These are phyloP conservation scores for Aphelocoma californica DNA, from an alignment of 2,797 vertebrate genomes.

Conservation along the genomic window DNA sequence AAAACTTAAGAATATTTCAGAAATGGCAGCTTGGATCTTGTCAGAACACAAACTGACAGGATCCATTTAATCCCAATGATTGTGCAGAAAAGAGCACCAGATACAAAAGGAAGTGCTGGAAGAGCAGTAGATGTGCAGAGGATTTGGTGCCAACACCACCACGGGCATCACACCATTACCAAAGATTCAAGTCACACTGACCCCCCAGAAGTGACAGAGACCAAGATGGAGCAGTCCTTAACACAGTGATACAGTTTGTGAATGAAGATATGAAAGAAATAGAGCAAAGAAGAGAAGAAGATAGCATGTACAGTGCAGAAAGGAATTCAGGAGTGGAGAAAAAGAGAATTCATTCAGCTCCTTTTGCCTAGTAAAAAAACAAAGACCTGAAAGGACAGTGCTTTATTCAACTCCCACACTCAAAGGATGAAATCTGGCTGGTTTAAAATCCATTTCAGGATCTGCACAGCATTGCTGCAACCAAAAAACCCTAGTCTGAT, in stretches of 20 bases:
- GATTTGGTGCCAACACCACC: not conserved
- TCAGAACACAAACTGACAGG: not conserved
- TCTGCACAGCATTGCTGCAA: not conserved
- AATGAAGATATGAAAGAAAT: not conserved
- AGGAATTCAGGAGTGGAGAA: not conserved
- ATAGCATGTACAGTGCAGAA: not conserved
- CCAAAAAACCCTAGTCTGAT: not conserved
- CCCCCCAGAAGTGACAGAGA: not conserved
- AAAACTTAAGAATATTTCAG: not conserved
- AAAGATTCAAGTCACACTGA: not conserved
- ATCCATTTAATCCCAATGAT: not conserved
- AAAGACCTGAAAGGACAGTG: not conserved
- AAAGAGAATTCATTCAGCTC: not conserved
- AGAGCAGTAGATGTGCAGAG: not conserved
- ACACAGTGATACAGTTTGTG: not conserved
- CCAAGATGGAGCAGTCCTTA: not conserved
- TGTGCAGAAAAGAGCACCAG: not conserved
- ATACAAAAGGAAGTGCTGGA: not conserved
- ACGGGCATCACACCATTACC: not conserved
- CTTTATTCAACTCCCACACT: not conserved
- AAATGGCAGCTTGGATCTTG: not conserved
- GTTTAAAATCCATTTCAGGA: not conserved
- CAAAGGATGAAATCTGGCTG: not conserved
- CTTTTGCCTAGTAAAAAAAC: not conserved
- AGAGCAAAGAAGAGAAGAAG: not conserved